phyloP scores from a whole-genome alignment of 2,888 invertebrate genomes.

The Spicauda simplicius region DNA sequence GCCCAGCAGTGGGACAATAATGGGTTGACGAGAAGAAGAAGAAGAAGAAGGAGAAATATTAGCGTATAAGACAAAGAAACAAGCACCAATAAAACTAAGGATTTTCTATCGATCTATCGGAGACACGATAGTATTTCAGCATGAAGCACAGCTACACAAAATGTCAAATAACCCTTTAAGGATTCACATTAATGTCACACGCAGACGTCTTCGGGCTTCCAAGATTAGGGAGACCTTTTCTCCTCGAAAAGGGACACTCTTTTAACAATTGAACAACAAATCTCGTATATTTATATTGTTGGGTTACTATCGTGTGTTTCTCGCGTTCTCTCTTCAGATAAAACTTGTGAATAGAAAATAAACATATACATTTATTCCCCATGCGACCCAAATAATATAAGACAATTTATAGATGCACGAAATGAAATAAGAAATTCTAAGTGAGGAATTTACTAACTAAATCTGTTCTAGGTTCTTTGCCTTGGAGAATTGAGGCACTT shows the following conservation, averaged over 20 bases:
- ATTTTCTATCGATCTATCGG: neutral
- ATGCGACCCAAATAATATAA: constrained; percentile 1
- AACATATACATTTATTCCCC: constrained; percentile 1
- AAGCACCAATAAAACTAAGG: neutral
- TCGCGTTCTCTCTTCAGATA: constrained; percentile 9
- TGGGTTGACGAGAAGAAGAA: no score
- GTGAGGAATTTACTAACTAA: no score
- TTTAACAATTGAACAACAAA: constrained; percentile 36
- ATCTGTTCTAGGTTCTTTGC: no score
- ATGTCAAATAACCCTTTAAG: constrained; percentile 41
- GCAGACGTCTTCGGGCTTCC: constrained; percentile 30
- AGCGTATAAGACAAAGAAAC: neutral
- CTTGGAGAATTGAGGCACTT: no score
- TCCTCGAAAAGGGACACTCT: constrained; percentile 31
- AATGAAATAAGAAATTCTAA: neutral
- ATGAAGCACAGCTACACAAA: constrained; percentile 33
- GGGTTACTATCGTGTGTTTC: constrained; percentile 13
- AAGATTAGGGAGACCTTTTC: constrained; percentile 39
- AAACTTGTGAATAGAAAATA: constrained; percentile 3
- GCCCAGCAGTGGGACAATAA: no score
- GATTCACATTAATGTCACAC: constrained; percentile 42
- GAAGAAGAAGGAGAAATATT: no score
- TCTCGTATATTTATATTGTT: constrained; percentile 25
- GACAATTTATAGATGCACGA: neutral
- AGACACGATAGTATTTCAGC: constrained; percentile 21